Conservation (phyloP, 2,797 vertebrate genomes). For the Sebastes iracundus region DNA sequence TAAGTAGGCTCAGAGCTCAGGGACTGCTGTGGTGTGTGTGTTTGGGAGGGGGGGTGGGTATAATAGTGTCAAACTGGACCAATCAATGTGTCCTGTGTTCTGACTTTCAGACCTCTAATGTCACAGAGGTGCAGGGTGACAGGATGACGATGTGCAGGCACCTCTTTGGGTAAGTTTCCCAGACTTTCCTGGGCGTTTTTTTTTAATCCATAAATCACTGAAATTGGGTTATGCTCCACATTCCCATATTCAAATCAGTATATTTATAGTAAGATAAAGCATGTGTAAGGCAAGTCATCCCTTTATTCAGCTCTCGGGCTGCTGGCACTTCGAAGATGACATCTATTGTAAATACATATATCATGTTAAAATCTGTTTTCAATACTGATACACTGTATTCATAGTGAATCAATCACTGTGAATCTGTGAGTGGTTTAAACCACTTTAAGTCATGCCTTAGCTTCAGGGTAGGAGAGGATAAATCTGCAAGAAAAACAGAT, state of each 20-base stretch:
- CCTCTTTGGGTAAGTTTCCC: constrained; percentile 26
- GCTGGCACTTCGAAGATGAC: neutral
- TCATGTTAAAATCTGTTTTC: neutral
- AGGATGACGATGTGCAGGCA: constrained; percentile 54
- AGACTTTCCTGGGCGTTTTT: constrained; percentile 17
- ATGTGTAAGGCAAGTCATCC: neutral
- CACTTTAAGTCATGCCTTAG: neutral
- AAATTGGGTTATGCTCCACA: constrained; percentile 33
- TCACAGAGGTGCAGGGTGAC: constrained; percentile 56
- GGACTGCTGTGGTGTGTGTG: neutral
- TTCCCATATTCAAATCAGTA: constrained; percentile 16
- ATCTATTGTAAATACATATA: neutral
- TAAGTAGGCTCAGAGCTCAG: constrained; percentile 59
- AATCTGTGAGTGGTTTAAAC: neutral
- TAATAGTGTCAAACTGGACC: constrained; percentile 38
- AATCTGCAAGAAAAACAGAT: neutral
- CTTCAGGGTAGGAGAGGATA: neutral
- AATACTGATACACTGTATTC: neutral
- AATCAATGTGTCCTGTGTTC: constrained; percentile 67
- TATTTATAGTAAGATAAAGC: constrained; percentile 25
- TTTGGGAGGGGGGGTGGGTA: neutral
- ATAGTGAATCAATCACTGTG: neutral
- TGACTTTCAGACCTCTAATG: constrained; percentile 56
- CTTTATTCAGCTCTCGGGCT: neutral
- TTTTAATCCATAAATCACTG: constrained; percentile 43